Percentiles rank a stretch among this genome's conserved stretches.
phyloP scores from a whole-genome alignment of 92 coral and sea anemone species.

The Epizoanthus illoricatus region DNA sequence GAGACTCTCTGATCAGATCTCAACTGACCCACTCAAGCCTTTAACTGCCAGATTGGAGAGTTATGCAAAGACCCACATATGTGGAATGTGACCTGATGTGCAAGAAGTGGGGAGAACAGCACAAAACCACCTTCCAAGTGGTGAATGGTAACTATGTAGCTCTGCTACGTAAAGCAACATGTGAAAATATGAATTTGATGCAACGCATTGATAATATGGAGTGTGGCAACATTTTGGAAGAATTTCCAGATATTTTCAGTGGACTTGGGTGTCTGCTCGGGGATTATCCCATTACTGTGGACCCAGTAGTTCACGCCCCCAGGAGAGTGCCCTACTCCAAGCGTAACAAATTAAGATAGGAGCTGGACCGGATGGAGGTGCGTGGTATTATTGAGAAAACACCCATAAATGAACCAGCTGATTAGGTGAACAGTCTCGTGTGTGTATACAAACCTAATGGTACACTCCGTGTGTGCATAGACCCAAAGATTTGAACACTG shows the following conservation, averaged over 20 bases:
- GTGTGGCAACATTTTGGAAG: slow-evolving; percentile 32
- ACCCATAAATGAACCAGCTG: slow-evolving; percentile 38
- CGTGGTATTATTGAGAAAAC: slow-evolving; percentile 5
- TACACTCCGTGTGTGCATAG: slow-evolving; percentile 41
- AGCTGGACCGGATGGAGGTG: neutral
- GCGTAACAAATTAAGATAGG: slow-evolving; percentile 15
- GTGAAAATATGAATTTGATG: slow-evolving; percentile 10
- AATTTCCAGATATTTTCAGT: slow-evolving; percentile 42
- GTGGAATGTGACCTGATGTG: slow-evolving; percentile 23
- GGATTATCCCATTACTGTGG: slow-evolving; percentile 38
- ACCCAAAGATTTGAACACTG: no score
- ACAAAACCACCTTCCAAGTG: slow-evolving; percentile 41
- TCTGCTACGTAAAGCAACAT: slow-evolving; percentile 27
- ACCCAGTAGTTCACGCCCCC: slow-evolving; percentile 54
- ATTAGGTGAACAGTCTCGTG: slow-evolving; percentile 42
- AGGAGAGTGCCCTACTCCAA: slow-evolving; percentile 47
- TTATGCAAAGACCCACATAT: slow-evolving; percentile 19
- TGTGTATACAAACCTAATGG: slow-evolving; percentile 42
- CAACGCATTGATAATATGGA: slow-evolving; percentile 14
- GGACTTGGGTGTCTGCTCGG: slow-evolving; percentile 45
- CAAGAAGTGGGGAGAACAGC: slow-evolving; percentile 25
- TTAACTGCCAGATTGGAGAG: slow-evolving; percentile 35
- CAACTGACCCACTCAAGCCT: slow-evolving; percentile 25
- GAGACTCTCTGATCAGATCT: slow-evolving; percentile 29
- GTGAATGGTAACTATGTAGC: slow-evolving; percentile 31